Base-by-base conservation (phyloP, 92 coral and sea anemone genomes). In the Metridium senile region DNA sequence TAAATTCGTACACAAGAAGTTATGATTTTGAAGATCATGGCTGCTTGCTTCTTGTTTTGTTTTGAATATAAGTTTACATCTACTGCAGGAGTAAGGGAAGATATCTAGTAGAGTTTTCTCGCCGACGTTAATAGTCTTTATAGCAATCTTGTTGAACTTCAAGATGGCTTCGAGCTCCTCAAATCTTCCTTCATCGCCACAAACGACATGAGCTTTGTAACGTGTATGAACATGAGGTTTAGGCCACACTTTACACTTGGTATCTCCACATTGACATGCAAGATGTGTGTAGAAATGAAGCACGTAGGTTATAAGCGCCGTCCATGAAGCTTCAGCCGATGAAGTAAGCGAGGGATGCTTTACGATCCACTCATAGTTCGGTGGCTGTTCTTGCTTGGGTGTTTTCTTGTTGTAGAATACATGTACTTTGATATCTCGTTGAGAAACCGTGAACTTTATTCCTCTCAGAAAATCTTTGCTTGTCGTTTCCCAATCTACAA, bases 401-500 rank as follows among this genome's bases (percentile, higher is more conserved):
- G 97, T 91, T 22, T 82, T 91, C 86, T 85, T 91, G 87, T 91
- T 91, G 80, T 82, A 91, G 63, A 91, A 91, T 23, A 91, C 64
- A 58, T 91, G 97, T 23, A 88, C 91, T 72, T 85, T 85, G 7
- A 80, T 79, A 49, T 85, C 89, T 23, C 84, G 79, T 53, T 89
- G 93, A 13, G 93, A 65, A 33, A 90, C 62, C 20, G 90, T 85
- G 46, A 91, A 91, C 56, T 65, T 82, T 23, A 91, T 76, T 71
- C 97, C 93, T 74, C 82, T 88, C 29, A 91, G 84, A 75, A 91
- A 91, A 62, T 91, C 90, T 67, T 88, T 88, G 58, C 90, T 76
- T 0, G 93, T 88, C 1, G 93, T 85, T 73, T 91, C 90, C 97
- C 97, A 91, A 35, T 91, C 97, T 6, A 91, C 93, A 53, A 91